phyloP scores from a whole-genome alignment of 1,140 invertebrate species.

The Druon quercuslanigerum region DNA sequence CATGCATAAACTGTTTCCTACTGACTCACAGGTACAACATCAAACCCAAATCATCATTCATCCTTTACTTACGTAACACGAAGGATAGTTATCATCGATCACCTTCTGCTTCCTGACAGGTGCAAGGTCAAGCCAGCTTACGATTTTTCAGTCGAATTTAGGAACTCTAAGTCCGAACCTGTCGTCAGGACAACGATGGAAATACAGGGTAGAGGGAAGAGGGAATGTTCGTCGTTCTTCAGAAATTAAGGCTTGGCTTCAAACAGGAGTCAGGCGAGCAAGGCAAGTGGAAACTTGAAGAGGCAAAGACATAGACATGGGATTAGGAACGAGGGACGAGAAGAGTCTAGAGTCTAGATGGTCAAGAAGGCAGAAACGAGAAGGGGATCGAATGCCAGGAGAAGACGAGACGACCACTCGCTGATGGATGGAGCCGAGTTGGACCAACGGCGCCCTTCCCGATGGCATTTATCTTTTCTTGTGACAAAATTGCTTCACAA shows the following conservation, averaged over 20 bases:
- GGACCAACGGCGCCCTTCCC: slow-evolving; percentile 55
- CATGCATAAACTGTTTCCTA: background rate
- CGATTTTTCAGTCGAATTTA: slow-evolving; percentile 11
- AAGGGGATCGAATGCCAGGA: slow-evolving; percentile 57
- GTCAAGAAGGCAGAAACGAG: slow-evolving; percentile 31
- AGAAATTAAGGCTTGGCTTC: slow-evolving; percentile 57
- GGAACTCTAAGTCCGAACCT: background rate
- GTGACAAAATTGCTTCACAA: slow-evolving; percentile 1
- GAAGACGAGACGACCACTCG: slow-evolving; percentile 60
- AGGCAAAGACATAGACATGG: slow-evolving; percentile 55
- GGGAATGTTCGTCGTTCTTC: slow-evolving; percentile 49
- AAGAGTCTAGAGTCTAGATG: slow-evolving; percentile 32
- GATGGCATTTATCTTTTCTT: slow-evolving; percentile 4
- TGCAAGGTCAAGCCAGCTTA: slow-evolving; percentile 8
- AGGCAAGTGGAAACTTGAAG: slow-evolving; percentile 48
- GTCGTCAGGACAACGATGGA: background rate
- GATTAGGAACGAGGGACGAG: slow-evolving; percentile 42
- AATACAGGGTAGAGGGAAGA: slow-evolving; percentile 45
- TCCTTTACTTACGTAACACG: background rate
- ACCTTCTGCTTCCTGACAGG: slow-evolving; percentile 4
- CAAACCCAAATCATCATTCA: background rate
- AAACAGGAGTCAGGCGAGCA: background rate
- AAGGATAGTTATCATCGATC: slow-evolving; percentile 4
- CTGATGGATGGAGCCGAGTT: slow-evolving; percentile 62
- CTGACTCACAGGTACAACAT: background rate